Evolutionary conservation across 1,140 invertebrate genomes (phyloP).

Genomic region (Drosophila nigrodunni): DNA sequence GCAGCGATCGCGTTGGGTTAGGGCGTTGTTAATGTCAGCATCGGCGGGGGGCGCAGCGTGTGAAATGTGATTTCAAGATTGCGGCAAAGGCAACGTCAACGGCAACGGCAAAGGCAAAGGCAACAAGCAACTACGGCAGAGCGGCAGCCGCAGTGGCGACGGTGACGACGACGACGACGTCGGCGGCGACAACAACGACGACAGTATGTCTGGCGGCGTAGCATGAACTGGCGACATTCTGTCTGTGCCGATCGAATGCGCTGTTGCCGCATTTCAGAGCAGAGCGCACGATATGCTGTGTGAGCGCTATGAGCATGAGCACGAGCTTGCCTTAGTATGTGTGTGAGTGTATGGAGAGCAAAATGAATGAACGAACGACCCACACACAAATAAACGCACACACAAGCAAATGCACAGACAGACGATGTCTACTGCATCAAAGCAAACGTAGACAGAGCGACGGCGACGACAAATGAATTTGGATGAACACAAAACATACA

Average conservation of each 20-base stretch:
- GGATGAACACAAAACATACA: constrained; percentile 24
- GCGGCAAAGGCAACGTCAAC: constrained; percentile 31
- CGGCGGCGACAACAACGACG: constrained; percentile 84
- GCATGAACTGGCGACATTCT: constrained; percentile 92
- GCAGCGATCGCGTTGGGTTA: constrained; percentile 22
- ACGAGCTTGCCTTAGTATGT: constrained; percentile 22
- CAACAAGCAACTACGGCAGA: constrained; percentile 18
- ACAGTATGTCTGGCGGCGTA: constrained; percentile 89
- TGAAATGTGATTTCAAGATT: constrained; percentile 55
- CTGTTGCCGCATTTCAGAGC: constrained; percentile 87
- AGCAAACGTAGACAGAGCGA: constrained; percentile 64
- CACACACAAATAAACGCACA: constrained; percentile 77
- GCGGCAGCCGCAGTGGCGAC: constrained; percentile 13
- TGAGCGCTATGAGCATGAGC: constrained; percentile 64
- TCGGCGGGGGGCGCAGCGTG: constrained; percentile 29
- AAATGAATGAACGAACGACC: constrained; percentile 36
- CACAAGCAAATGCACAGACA: constrained; percentile 65
- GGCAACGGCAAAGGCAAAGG: constrained; percentile 16
- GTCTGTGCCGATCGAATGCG: constrained; percentile 90
- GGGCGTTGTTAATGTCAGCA: constrained; percentile 16
- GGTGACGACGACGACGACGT: constrained; percentile 18
- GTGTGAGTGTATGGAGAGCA: constrained; percentile 26
- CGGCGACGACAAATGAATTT: constrained; percentile 61
- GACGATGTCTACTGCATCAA: constrained; percentile 9
- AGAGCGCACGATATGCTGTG: constrained; percentile 69